Base-by-base conservation (phyloP, 2,113 vertebrate species). In the Ictidomys tridecemlineatus region DNA sequence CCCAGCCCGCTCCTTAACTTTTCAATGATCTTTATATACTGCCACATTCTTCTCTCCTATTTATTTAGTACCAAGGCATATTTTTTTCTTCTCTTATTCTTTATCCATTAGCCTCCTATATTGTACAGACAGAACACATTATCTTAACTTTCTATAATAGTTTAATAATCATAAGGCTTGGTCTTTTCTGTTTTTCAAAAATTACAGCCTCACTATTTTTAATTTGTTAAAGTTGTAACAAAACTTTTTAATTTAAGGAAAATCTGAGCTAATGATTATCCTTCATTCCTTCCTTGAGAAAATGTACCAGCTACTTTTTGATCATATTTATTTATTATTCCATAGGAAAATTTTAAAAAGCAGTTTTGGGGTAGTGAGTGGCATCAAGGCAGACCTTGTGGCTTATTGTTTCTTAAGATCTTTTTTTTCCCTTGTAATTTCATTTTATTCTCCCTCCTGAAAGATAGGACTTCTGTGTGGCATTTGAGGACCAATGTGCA, bases 181-280 rank as follows among this genome's bases (percentile, higher is more conserved):
- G 56, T 13, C 42, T 45, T 91, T 53, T 80, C 28, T 84, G 34
- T 69, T 53, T 85, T 48, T 67, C 18, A 82, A 28, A 86, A 85
- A 85, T 48, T 28, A 82, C 1, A 77, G 56, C 48, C 17, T 95
- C 28, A 42, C 0, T 94, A 42, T 53, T 94, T 56, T 32, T 95
- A 70, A 93, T 89, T 92, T 30, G 48, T 90, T 85, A 48, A 97
- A 86, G 89, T 89, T 77, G 2, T 94, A 89, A 61, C 26, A 69
- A 48, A 89, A 69, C 85, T 22, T 65, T 90, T 90, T 58, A 32
- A 78, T 90, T 92, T 94, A 65, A 97, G 77, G 45, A 87, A 79
- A 94, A 56, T 61, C 4, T 24, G 28, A 72, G 58, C 76, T 91
- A 61, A 77, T 65, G 79, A 69, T 42, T 79, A 76, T 30, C 53